Base-by-base conservation (phyloP, 1,140 invertebrate genomes). In the Bradynema listronoti region DNA sequence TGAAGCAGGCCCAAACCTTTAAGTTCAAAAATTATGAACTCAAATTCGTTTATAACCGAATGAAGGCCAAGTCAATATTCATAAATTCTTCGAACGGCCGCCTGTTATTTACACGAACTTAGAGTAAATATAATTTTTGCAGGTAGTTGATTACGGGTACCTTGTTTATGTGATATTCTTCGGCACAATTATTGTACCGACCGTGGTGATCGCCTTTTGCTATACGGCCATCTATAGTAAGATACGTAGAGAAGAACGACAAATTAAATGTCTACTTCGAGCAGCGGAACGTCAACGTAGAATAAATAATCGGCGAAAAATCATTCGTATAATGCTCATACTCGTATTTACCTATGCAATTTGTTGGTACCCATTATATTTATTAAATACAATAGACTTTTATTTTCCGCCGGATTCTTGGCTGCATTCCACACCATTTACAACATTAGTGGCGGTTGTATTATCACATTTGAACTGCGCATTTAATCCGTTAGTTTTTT, bases 101-200 rank as follows among this genome's bases (percentile, higher is more conserved):
- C 29, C 11, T 47, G 7, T 29, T 24, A 22, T 9, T 47, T 7
- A 7, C 9, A 11, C 19, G 45, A 22, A 9, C 19, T 22, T 47
- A 7, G 9, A 9, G 29, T 47, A 47, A 47, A 47, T 11, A 47
- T 19, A 11, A 59, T 56, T 1, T 58, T 59, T 27, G 14, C 29
- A 53, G 4, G 2, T 54, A n/a, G 68, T 70, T 24, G 69, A 70
- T 33, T 72, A 72, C 16, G 65, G 66, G 0, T 70, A 69, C 43
- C 47, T 70, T 24, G 69, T 70, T 1, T 70, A 57, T 34, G 65
- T 70, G 7, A 69, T 70, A 22, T 70, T 70, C 55, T 58, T 72
- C 27, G 46, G 25, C 6, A 70, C 68, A 29, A 70, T 70, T 27
- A 43, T 70, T 6, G 4, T 70, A 9, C 68, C 68, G 4, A 63